A percentile compares a stretch with the other conserved stretches of the same genome.
These are phyloP conservation scores for Corydoras sp. DNA, from an alignment of 2,113 vertebrate genomes.

Conservation along the genomic window DNA sequence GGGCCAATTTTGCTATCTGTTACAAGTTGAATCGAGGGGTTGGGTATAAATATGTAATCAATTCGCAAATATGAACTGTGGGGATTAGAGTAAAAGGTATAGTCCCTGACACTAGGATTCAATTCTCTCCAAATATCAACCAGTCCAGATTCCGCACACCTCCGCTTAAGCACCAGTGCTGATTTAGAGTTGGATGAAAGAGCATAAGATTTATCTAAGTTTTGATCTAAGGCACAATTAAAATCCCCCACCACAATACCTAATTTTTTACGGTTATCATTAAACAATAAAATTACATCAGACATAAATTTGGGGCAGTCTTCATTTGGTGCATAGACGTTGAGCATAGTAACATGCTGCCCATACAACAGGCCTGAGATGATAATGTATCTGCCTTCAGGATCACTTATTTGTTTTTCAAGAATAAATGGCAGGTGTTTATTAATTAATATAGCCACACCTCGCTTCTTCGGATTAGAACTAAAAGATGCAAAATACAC, in stretches of 20 bases:
- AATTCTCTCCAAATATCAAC: slow-evolving; percentile 1
- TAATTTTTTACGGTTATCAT: neutral
- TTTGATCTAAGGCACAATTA: neutral
- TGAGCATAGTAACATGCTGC: no score
- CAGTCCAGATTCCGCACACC: neutral
- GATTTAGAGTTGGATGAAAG: neutral
- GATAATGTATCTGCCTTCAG: no score
- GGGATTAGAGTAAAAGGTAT: slow-evolving; percentile 1
- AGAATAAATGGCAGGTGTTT: no score
- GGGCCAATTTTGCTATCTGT: neutral
- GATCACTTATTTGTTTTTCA: neutral
- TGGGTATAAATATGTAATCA: neutral
- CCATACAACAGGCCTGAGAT: no score
- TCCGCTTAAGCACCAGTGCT: neutral
- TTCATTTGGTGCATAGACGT: no score
- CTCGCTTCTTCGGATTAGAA: no score
- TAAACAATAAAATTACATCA: neutral
- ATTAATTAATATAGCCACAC: no score
- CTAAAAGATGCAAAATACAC: no score
- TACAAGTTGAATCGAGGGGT: neutral
- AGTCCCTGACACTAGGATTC: neutral
- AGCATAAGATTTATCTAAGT: neutral
- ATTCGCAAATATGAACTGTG: neutral
- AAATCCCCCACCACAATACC: neutral
- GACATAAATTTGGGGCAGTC: no score